A percentile compares a stretch with the other conserved stretches of the same genome.
These are phyloP conservation scores for Glossosoma conforme DNA, from an alignment of 1,140 invertebrate genomes.

Conservation along the genomic window DNA sequence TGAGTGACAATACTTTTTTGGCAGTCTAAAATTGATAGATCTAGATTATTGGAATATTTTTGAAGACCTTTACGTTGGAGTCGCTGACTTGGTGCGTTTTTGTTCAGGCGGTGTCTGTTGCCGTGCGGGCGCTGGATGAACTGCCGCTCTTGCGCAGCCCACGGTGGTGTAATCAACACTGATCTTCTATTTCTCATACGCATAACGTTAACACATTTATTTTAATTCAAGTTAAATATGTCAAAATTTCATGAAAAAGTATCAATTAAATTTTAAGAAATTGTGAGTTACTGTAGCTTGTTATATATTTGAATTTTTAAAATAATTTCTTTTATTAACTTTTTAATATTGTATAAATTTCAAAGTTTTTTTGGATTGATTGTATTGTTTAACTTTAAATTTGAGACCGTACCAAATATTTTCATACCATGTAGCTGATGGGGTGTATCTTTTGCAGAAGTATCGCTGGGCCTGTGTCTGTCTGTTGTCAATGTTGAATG, in stretches of 20 bases:
- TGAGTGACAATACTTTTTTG: too few relatives aligned
- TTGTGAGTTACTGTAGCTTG: too few relatives aligned
- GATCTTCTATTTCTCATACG: too few relatives aligned
- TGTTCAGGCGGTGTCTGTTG: conserved; percentile 26
- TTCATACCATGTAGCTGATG: conserved; percentile 40
- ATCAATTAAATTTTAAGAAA: too few relatives aligned
- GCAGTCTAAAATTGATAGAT: neutral
- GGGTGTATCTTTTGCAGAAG: conserved; percentile 55
- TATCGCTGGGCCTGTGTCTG: conserved; percentile 48
- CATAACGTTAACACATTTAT: too few relatives aligned
- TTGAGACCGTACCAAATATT: neutral
- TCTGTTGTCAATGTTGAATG: conserved; percentile 49
- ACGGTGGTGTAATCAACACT: too few relatives aligned
- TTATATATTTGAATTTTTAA: too few relatives aligned
- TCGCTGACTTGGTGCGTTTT: conserved; percentile 30
- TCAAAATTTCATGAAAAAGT: too few relatives aligned
- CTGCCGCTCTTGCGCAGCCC: conserved; percentile 9
- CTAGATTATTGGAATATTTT: neutral
- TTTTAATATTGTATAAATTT: too few relatives aligned
- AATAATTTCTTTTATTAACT: too few relatives aligned
- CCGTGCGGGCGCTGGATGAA: conserved; percentile 11
- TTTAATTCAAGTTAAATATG: too few relatives aligned
- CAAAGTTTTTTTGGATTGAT: neutral
- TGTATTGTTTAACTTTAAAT: neutral
- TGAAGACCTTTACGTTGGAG: conserved; percentile 15